Percentiles rank a stretch among this genome's conserved stretches.
These are phyloP conservation scores for Cichlasoma orientale DNA, from an alignment of 2,797 vertebrate genomes.

Conservation along the genomic window DNA sequence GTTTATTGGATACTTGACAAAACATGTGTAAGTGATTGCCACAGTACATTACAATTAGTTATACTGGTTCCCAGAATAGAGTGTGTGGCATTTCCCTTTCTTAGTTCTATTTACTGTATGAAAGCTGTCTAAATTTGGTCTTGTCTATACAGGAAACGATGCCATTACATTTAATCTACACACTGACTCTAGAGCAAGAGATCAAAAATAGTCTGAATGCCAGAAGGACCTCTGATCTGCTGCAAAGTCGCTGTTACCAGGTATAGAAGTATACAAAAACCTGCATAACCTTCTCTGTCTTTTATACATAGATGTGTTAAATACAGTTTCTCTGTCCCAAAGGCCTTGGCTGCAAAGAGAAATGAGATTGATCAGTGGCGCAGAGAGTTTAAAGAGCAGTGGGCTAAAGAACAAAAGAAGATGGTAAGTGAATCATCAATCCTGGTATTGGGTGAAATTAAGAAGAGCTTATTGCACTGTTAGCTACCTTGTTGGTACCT, in stretches of 20 bases:
- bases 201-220: slow-evolving; percentile 78
- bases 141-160: slow-evolving; percentile 82
- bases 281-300: background rate
- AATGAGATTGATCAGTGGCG: slow-evolving; percentile 95
- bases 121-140: background rate
- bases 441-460: background rate
- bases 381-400: slow-evolving; percentile 95
- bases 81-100: background rate
- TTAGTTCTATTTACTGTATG: background rate
- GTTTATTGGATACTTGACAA: background rate
- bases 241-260: slow-evolving; percentile 90
- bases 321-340: slow-evolving; percentile 35
- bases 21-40: background rate
- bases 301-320: slow-evolving; percentile 8
- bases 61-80: background rate
- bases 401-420: slow-evolving; percentile 86
- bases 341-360: slow-evolving; percentile 89
- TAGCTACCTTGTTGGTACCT: background rate
- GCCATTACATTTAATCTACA: slow-evolving; percentile 89
- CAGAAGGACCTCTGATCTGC: slow-evolving; percentile 75
- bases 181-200: slow-evolving; percentile 89
- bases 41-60: background rate
- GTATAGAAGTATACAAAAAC: slow-evolving; percentile 63
- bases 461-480: background rate
- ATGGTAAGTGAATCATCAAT: slow-evolving; percentile 82